These are phyloP conservation scores for Mayetiola destructor DNA, from an alignment of 2,888 invertebrate species.

Conservation along the genomic window DNA sequence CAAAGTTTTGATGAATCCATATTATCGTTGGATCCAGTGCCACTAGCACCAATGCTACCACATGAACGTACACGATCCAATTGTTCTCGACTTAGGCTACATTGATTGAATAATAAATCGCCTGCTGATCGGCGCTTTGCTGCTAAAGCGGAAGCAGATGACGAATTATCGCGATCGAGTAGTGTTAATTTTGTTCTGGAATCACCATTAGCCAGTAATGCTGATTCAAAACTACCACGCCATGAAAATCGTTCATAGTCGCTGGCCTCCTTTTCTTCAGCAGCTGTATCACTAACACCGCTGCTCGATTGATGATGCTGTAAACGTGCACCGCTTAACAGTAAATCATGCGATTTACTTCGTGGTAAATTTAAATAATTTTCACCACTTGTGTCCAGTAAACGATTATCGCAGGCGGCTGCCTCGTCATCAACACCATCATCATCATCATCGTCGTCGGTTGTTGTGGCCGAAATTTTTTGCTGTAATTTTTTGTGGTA, in stretches of 20 bases:
- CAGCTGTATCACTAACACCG: slow-evolving; percentile 39
- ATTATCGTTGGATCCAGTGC: slow-evolving; percentile 36
- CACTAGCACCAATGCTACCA: slow-evolving; percentile 65
- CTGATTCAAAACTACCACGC: slow-evolving; percentile 88
- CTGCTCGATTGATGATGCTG: slow-evolving; percentile 37
- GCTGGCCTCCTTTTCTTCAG: slow-evolving; percentile 58
- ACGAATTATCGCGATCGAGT: slow-evolving; percentile 48
- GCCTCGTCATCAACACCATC: slow-evolving; percentile 24
- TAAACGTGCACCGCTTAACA: slow-evolving; percentile 44
- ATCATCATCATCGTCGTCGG: slow-evolving; percentile 23
- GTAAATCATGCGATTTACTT: slow-evolving; percentile 68
- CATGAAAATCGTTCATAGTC: slow-evolving; percentile 82
- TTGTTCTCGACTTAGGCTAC: slow-evolving; percentile 62
- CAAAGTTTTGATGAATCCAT: slow-evolving; percentile 31
- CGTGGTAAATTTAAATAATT: slow-evolving; percentile 49
- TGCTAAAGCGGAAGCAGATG: slow-evolving; percentile 51
- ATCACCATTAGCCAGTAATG: slow-evolving; percentile 66
- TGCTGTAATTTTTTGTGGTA: slow-evolving; percentile 43
- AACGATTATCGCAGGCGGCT: slow-evolving; percentile 49
- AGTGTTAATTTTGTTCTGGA: slow-evolving; percentile 61
- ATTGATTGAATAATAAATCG: slow-evolving; percentile 64
- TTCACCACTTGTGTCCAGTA: slow-evolving; percentile 31
- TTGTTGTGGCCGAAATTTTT: slow-evolving; percentile 39
- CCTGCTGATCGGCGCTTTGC: slow-evolving; percentile 70
- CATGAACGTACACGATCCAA: slow-evolving; percentile 61